Base-by-base conservation (phyloP, 53 echinoderm and acorn worm species). In the Hippasteria phrygiana region DNA sequence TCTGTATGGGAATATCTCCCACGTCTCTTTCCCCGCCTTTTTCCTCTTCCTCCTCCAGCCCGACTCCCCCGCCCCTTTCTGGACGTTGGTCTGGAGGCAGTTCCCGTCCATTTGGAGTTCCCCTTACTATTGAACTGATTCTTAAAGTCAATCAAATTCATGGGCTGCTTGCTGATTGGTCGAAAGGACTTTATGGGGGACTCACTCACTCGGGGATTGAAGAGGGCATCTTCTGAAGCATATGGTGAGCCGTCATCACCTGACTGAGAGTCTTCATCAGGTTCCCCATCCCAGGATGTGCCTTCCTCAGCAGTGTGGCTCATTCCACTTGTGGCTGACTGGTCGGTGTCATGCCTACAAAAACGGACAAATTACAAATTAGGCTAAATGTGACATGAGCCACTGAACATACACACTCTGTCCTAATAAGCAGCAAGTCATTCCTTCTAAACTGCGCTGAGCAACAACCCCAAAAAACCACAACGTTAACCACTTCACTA, bases 91-190 rank as follows among this genome's bases (percentile, higher is more conserved):
- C 75, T 43, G 16, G 76, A 35, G 59, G 24, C 20, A 1, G 26
- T 20, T 22, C 59, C 59, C n/a, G 59, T 59, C 59, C 59, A 59
- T 24, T 14, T 20, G 59, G 59, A 5, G n/a, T 59, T 24, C 59
- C 59, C 59, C 1, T 6, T 26, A 24, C 59, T 59, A 64, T 92
- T 95, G 78, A 97, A 97, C 87, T 95, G 97, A 53, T 97, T 97
- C 78, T 95, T 88, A 73, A 95, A 97, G 78, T 97, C 95, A 22
- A 97, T 92, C 24, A 95, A 51, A 71, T 86, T 89, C 39, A 71
- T 87, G 4, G 76, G 83, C 43, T 94, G 88, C n/a, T 94, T 87
- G 65, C 78, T 92, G 74, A 94, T 92, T 31, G 89, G 87, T 46
- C 63, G 86, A 63, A 78, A 94, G 8, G 94, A 79, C 32, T 81